Percentiles rank a stretch among this genome's conserved stretches.
These are phyloP conservation scores for Lampris incognitus DNA, from an alignment of 2,113 vertebrate species.

Conservation along the genomic window DNA sequence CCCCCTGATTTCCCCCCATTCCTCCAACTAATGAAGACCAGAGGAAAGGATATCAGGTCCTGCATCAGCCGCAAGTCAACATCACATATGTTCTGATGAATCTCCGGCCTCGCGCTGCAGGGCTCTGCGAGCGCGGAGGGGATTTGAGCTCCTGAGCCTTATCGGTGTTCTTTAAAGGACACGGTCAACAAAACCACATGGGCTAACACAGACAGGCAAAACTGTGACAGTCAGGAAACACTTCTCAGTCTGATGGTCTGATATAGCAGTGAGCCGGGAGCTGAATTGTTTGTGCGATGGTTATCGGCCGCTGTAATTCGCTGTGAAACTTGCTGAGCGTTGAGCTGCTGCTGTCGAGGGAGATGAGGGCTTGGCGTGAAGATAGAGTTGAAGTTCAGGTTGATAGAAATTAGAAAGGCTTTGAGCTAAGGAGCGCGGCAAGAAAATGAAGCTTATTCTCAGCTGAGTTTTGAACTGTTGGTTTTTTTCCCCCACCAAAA, in stretches of 20 bases:
- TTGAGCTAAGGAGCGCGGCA: no score
- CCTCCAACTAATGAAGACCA: constrained; percentile 78
- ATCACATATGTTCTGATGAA: constrained; percentile 76
- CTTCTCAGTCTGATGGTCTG: constrained; percentile 58
- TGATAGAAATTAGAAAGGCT: no score
- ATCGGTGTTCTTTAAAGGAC: constrained; percentile 65
- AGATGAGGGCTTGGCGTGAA: background rate
- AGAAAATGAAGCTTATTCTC: no score
- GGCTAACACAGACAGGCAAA: constrained; percentile 56
- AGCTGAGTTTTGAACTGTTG: no score
- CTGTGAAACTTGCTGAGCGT: constrained; percentile 34
- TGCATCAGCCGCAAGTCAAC: constrained; percentile 71
- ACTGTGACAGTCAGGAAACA: constrained; percentile 49
- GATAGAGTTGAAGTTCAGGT: no score
- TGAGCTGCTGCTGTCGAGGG: constrained; percentile 20
- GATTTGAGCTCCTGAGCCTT: constrained; percentile 59
- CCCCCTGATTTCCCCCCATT: constrained; percentile 76
- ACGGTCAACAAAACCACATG: constrained; percentile 63
- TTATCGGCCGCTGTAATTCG: constrained; percentile 57
- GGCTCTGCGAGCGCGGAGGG: constrained; percentile 47
- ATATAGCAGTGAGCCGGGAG: constrained; percentile 25
- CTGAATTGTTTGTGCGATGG: constrained; percentile 39
- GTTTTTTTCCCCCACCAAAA: no score
- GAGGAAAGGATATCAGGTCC: constrained; percentile 74
- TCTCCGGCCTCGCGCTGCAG: constrained; percentile 53